Evolutionary conservation across 2,113 vertebrate species (phyloP).

Genomic region (Oophaga pumilio): DNA sequence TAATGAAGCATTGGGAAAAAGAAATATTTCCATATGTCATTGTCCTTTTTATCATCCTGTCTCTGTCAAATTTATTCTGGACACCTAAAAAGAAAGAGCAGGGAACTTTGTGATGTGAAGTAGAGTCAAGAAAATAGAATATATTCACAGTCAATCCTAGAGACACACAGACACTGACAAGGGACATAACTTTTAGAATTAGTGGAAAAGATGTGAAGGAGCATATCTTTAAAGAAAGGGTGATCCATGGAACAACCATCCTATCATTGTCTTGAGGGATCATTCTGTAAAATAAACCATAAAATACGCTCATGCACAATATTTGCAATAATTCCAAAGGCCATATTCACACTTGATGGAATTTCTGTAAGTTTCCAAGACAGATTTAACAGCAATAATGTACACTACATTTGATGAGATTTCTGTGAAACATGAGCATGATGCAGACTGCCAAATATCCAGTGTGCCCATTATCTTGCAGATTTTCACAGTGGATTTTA

Average conservation of each 20-base stretch:
- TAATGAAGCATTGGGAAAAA: conserved; percentile 5
- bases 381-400: no score
- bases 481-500: no score
- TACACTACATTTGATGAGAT: no score
- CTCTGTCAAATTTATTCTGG: conserved; percentile 27
- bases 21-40: background rate
- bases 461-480: no score
- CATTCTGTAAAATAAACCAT: background rate
- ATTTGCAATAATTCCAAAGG: background rate
- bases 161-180: background rate
- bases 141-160: background rate
- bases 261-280: background rate
- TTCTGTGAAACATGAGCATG: no score
- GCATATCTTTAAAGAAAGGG: background rate
- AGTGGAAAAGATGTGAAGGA: background rate
- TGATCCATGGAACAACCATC: background rate
- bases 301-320: background rate
- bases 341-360: no score
- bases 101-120: conserved; percentile 14
- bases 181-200: background rate
- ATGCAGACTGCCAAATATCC: no score
- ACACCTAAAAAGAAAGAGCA: background rate
- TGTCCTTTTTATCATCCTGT: background rate
- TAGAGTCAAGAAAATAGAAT: conserved; percentile 8
- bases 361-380: no score